Percentiles rank a stretch among this genome's conserved stretches.
Evolutionary conservation across 2,797 vertebrate species (phyloP).

Genomic region (Podarcis siculus): DNA sequence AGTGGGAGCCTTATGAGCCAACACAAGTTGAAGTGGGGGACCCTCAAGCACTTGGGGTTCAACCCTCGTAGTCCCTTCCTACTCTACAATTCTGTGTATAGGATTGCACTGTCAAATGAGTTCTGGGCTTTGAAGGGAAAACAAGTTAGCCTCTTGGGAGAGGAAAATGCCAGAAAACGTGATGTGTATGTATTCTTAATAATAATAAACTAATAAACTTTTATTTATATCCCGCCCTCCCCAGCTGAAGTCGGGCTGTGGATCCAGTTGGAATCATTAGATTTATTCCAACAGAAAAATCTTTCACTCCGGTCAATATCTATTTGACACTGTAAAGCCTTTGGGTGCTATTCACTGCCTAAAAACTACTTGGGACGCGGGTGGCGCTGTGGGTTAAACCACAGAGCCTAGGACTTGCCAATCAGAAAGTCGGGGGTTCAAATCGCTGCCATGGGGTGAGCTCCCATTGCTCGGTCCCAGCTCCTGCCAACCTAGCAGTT

Average conservation of each 20-base stretch:
- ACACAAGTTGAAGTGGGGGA: no score
- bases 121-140: neutral
- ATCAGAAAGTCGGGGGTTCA: no score
- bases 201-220: no score
- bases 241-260: neutral
- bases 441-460: no score
- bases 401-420: no score
- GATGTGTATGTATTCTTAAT: neutral
- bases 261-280: neutral
- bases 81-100: neutral
- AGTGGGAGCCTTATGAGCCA: no score
- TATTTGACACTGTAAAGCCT: neutral
- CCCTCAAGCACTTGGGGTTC: no score
- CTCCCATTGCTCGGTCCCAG: no score
- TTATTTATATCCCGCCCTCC: no score
- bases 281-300: neutral
- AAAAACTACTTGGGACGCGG: neutral
- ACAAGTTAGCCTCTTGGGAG: neutral
- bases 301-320: neutral
- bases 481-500: no score
- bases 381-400: no score
- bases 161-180: neutral
- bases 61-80: no score
- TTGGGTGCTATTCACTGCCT: neutral
- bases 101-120: neutral